Base-by-base conservation (phyloP, 30 jellyfish, hydroid and myxozoan species). In the Chrysaora quinquecirrha region DNA sequence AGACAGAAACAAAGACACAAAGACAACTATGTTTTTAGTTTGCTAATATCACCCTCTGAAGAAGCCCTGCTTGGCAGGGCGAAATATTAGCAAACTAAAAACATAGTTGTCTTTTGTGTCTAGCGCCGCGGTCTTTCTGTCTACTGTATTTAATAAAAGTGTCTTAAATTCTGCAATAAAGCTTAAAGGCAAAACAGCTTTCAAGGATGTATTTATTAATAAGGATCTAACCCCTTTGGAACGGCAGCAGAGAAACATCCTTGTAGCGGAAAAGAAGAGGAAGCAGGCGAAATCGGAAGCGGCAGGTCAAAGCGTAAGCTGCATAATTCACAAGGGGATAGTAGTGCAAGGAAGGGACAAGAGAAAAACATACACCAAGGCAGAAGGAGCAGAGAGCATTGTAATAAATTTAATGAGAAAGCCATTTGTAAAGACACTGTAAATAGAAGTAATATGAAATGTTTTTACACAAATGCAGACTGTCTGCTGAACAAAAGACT, bases 241-340 rank as follows among this genome's bases (percentile, higher is more conserved):
- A 43, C 58, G 58, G 58, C 58, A 43, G 58, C 58, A 43, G 58
- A 43, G 58, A 43, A 43, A 43, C 16, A 43, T 43, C 58, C 58
- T 43, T 43, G 58, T 43, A 16, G 72, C 29, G n/a, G 64, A 68
- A 68, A 68, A 38, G 32, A 68, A 68, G 20, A 32, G 34, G 32
- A 68, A 68, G 64, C 31, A 38, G 71, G 80, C 67, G 16, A 48
- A 71, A 71, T 71, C 83, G 20, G 83, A 71, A 48, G 83, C 67
- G 19, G 47, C 67, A 71, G 67, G 83, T n/a, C 70, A 71, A 43
- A 71, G 72, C 83, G 49, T 35, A 43, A 71, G 70, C 83, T 71
- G 83, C 72, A 48, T 71, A 27, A 71, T 71, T 35, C 67, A 48
- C 67, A 71, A 47, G 18, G 70, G 70, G 70, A 71, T 10, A 71